A percentile compares a stretch with the other conserved stretches of the same genome.
Conservation (phyloP, 2,113 vertebrate species). For the Syngnathoides biaculeatus region DNA sequence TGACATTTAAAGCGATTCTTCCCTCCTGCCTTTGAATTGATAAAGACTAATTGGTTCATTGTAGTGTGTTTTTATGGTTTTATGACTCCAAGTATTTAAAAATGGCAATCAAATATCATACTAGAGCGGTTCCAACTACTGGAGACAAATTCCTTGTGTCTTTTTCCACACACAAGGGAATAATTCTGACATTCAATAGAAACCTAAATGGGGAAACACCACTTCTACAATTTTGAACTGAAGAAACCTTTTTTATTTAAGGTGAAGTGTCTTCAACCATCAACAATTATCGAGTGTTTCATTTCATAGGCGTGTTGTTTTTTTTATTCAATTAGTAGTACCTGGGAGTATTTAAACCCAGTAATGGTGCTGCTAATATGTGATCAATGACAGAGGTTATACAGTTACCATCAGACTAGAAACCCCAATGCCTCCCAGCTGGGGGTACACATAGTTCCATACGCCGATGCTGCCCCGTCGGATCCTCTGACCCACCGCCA, state of each 20-base stretch:
- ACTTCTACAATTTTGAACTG: background rate
- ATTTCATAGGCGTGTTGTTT: background rate
- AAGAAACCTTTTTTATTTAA: background rate
- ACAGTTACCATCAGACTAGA: slow-evolving; percentile 89
- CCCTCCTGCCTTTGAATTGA: too few species aligned
- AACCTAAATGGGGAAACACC: background rate
- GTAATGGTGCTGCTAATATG: background rate
- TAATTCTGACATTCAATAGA: too few species aligned
- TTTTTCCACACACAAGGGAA: too few species aligned
- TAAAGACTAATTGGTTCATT: too few species aligned
- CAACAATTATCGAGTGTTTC: background rate
- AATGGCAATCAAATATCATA: too few species aligned
- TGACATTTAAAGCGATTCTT: too few species aligned
- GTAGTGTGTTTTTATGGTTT: too few species aligned
- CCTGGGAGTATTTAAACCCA: background rate
- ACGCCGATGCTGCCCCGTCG: slow-evolving; percentile 93
- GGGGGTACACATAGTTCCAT: slow-evolving; percentile 94
- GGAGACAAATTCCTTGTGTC: too few species aligned
- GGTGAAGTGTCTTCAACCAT: background rate
- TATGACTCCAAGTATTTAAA: too few species aligned
- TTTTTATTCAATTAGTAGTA: background rate
- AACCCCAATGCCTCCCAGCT: slow-evolving; percentile 90
- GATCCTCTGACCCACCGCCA: slow-evolving; percentile 95
- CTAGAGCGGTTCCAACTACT: too few species aligned
- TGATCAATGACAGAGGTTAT: background rate